Percentiles rank a stretch among this genome's conserved stretches.
Evolutionary conservation across 2,888 invertebrate genomes (phyloP).

Genomic region (Standfussiana lucernea): DNA sequence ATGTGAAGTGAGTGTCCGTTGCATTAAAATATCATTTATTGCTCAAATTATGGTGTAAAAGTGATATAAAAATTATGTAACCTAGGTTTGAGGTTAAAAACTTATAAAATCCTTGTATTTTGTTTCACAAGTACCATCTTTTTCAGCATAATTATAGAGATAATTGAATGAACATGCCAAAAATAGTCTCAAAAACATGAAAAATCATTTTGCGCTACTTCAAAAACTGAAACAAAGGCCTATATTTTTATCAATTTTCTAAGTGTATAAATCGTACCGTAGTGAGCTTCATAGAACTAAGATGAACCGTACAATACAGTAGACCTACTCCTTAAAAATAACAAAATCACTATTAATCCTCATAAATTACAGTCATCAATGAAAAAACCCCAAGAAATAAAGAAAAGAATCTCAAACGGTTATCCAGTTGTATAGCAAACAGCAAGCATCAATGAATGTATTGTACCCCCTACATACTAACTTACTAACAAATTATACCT

Average conservation of each 20-base stretch:
- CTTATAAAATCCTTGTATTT: slow-evolving; percentile 41
- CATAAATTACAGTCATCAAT: not conserved
- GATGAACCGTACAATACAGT: not conserved
- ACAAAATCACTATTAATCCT: not conserved
- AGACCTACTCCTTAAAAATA: not conserved
- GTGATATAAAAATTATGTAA: slow-evolving; percentile 85
- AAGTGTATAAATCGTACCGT: not conserved
- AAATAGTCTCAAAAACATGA: not conserved
- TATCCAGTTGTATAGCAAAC: not conserved
- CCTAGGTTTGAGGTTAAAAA: slow-evolving; percentile 80
- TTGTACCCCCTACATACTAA: no score
- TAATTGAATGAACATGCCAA: not conserved
- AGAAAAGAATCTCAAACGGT: no score
- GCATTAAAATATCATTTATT: slow-evolving; percentile 46
- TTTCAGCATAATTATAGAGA: not conserved
- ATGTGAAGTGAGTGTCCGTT: slow-evolving; percentile 87
- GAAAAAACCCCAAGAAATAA: not conserved
- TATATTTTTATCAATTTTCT: not conserved
- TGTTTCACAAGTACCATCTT: slow-evolving; percentile 11
- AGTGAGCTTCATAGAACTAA: no score
- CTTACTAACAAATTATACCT: no score
- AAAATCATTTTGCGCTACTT: not conserved
- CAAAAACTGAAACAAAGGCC: not conserved
- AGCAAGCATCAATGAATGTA: no score
- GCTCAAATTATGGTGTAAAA: slow-evolving; percentile 47